Percentiles rank a stretch among this genome's conserved stretches.
These are phyloP conservation scores for Caenorhabditis sp. DNA, from an alignment of 2,888 invertebrate genomes.

Conservation along the genomic window DNA sequence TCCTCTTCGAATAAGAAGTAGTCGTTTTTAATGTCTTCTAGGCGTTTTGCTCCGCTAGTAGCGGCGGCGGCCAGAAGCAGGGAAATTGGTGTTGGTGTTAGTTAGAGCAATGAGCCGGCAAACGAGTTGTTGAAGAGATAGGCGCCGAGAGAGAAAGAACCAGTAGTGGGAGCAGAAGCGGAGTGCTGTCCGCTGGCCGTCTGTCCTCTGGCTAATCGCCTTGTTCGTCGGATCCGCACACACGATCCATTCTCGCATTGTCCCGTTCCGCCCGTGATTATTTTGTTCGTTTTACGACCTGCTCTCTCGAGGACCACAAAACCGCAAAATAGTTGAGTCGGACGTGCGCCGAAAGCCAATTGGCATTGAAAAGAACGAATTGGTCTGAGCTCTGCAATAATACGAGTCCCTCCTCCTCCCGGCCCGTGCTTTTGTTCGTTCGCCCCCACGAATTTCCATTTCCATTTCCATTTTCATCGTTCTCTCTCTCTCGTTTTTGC, in stretches of 20 bases:
- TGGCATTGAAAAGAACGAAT: slow-evolving; percentile 43
- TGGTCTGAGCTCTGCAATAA: slow-evolving; percentile 45
- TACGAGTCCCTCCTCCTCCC: too few relatives aligned
- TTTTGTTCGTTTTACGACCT: slow-evolving; percentile 33
- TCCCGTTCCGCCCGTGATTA: slow-evolving; percentile 42
- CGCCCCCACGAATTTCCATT: slow-evolving; percentile 22
- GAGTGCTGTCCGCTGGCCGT: not conserved
- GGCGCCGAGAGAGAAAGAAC: slow-evolving; percentile 32
- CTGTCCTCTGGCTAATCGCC: slow-evolving; percentile 39
- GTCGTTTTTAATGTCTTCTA: slow-evolving; percentile 33
- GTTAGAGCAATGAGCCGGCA: slow-evolving; percentile 64
- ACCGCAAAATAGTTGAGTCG: slow-evolving; percentile 33
- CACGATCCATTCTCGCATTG: slow-evolving; percentile 9
- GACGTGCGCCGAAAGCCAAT: slow-evolving; percentile 44
- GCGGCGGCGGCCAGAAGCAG: not conserved
- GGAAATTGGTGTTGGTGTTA: slow-evolving; percentile 63
- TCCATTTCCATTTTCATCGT: slow-evolving; percentile 1
- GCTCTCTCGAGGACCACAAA: not conserved
- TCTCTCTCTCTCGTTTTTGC: slow-evolving; percentile 19
- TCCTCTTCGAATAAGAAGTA: slow-evolving; percentile 7
- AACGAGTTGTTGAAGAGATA: slow-evolving; percentile 60
- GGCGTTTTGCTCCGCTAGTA: slow-evolving; percentile 1
- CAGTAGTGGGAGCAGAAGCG: not conserved
- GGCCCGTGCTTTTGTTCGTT: slow-evolving; percentile 25
- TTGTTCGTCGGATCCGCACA: too few relatives aligned